Conservation (phyloP, 2,888 invertebrate species). For the Oscheius sp. region DNA sequence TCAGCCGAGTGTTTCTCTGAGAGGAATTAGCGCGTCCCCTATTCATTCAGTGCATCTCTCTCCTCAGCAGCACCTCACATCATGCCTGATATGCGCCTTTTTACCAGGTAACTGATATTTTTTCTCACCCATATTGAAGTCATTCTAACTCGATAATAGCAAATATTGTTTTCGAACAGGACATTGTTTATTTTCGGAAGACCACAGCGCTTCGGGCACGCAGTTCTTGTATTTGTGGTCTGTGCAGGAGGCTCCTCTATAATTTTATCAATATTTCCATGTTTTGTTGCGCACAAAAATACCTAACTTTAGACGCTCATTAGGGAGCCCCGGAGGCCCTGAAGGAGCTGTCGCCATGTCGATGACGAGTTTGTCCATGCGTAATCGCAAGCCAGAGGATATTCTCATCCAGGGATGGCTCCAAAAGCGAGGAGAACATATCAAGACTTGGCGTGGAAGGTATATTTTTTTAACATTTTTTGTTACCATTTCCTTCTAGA, state of each 20-base stretch:
- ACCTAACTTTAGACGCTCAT: background rate
- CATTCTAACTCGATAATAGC: background rate
- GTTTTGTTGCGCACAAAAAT: background rate
- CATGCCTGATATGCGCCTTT: slow-evolving; percentile 22
- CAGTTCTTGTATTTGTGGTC: background rate
- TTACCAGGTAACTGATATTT: slow-evolving; percentile 7
- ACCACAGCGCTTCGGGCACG: background rate
- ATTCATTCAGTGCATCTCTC: slow-evolving; percentile 12
- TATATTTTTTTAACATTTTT: slow-evolving; percentile 14
- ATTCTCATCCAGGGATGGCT: slow-evolving; percentile 94
- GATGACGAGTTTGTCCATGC: slow-evolving; percentile 52
- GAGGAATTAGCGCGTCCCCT: slow-evolving; percentile 26
- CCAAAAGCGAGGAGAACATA: slow-evolving; percentile 94
- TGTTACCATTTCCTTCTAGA: slow-evolving; percentile 28
- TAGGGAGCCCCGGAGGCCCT: no score
- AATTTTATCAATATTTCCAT: background rate
- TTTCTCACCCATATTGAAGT: background rate
- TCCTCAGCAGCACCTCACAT: background rate
- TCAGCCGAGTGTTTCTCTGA: slow-evolving; percentile 24
- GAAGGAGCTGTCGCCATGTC: slow-evolving; percentile 42
- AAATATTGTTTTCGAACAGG: background rate
- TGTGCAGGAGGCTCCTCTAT: background rate
- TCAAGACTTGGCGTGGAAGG: slow-evolving; percentile 95
- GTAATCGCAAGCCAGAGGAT: slow-evolving; percentile 53
- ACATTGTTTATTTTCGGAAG: slow-evolving; percentile 11